Base-by-base conservation (phyloP, 2,888 invertebrate genomes). In the Epicampocera succincta region DNA sequence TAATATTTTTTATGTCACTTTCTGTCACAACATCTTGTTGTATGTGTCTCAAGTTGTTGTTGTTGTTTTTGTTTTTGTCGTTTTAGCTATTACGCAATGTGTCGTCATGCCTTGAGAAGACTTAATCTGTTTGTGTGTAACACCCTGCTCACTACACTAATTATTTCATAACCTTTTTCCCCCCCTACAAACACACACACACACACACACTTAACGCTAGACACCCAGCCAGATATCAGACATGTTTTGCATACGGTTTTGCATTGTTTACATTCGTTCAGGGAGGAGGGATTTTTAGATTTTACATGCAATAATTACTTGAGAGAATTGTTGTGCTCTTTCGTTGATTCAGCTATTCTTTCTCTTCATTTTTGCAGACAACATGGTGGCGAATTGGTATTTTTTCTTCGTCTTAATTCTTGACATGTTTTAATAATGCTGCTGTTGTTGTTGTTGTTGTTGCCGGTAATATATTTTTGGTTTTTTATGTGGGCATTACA, bases 61-160 rank as follows among this genome's bases (percentile, higher is more conserved):
- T 68, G 48, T 72, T 78, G 66, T 52, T n/a, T n/a, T n/a, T 61
- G 54, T 52, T 73, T 48, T 63, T 73, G 83, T 52, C 69, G 21
- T 75, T 82, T 66, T 66, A 61, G 66, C 61, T 63, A 63, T 81
- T 83, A 78, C 79, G 82, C 80, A 84, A 69, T 77, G 66, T 74
- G 69, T 63, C 84, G 52, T 19, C 38, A 61, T 19, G 52, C 66
- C 81, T 79, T 73, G 74, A 78, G 58, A 78, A 71, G 60, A 75
- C 71, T 78, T 78, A 82, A 82, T 82, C 75, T 82, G 71, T 71
- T 82, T 78, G 74, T 71, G 60, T 54, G 60, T 54, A 74, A 82
- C 77, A 79, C 72, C 66, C 73, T 65, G 42, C 50, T 60, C 33
- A 42, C 44, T 60, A 58, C 33, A 42, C 44, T 60, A 58, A 68